Base-by-base conservation (phyloP, 2,888 invertebrate species). In the Macrophya annulata region DNA sequence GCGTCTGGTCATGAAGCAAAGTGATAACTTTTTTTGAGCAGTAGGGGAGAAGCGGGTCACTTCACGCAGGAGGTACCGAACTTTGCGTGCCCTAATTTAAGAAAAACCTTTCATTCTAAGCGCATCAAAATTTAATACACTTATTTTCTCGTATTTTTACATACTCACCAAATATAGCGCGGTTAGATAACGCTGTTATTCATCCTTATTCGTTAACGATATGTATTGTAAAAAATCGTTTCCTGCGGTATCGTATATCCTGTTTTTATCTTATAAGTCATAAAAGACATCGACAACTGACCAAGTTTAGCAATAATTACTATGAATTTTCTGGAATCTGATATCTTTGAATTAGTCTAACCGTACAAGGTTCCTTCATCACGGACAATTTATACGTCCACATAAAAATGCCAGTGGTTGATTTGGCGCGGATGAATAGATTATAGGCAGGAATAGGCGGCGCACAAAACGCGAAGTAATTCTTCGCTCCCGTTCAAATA, bases 21-120 rank as follows among this genome's bases (percentile, higher is more conserved):
- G 12, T 31, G 68, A 68, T 68, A 68, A 68, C 68, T 68, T 12
- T 68, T 68, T 68, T 31, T 37, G 37, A 37, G 68, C 5, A 68
- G 31, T 68, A 68, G 15, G 25, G 31, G 31, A 68, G 68, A 17
- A 15, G 4, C 37, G 37, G 25, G 68, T 25, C 31, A 68, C 68
- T 17, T 68, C 15, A 37, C 62, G 21, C 62, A n/a, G 55, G 55
- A 55, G 55, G 55, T 55, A 55, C 55, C 55, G 15, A 55, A 55
- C 55, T 55, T n/a, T n/a, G 8, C n/a, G 17, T 55, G 55, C 8
- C 55, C 55, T 55, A 55, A 55, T 55, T 55, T n/a, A 8, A 55
- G 55, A 55, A 55, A 55, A 55, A n/a, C n/a, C n/a, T n/a, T 55
- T 55, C n/a, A 55, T n/a, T 55, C n/a, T 55, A n/a, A n/a, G n/a